Conservation (phyloP, 2,888 invertebrate species). For the Choreutis nemorana region DNA sequence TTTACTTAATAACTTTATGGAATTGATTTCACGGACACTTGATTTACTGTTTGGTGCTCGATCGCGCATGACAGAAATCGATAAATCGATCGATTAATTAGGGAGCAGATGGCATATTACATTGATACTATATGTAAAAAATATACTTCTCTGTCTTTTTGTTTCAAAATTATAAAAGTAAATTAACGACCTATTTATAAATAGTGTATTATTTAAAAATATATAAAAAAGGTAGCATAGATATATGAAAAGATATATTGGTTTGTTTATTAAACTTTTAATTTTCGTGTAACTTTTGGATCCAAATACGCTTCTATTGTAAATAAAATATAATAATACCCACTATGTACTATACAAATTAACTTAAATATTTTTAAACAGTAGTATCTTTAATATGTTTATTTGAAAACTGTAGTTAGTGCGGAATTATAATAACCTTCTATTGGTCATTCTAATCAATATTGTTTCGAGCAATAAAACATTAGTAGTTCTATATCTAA, state of each 20-base stretch:
- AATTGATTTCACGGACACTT: no score
- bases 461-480: constrained; percentile 35
- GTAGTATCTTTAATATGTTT: constrained; percentile 30
- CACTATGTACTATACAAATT: constrained; percentile 30
- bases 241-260: not conserved
- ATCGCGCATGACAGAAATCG: no score
- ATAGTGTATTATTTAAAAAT: not conserved
- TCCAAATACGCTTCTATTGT: constrained; percentile 36
- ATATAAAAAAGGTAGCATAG: not conserved
- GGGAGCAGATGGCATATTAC: no score
- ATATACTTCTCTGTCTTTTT: no score
- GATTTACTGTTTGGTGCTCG: no score
- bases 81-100: no score
- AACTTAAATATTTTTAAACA: constrained; percentile 53
- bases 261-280: no score
- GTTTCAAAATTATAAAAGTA: no score
- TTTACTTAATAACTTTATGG: no score
- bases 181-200: no score
- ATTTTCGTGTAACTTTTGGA: no score
- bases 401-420: not conserved
- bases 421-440: not conserved
- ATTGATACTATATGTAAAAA: no score
- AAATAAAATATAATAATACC: constrained; percentile 20
- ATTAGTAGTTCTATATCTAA: constrained; percentile 20
- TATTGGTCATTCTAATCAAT: constrained; percentile 2